A percentile compares a stretch with the other conserved stretches of the same genome.
These are phyloP conservation scores for Campoplex capitator DNA, from an alignment of 2,888 invertebrate genomes.

Conservation along the genomic window DNA sequence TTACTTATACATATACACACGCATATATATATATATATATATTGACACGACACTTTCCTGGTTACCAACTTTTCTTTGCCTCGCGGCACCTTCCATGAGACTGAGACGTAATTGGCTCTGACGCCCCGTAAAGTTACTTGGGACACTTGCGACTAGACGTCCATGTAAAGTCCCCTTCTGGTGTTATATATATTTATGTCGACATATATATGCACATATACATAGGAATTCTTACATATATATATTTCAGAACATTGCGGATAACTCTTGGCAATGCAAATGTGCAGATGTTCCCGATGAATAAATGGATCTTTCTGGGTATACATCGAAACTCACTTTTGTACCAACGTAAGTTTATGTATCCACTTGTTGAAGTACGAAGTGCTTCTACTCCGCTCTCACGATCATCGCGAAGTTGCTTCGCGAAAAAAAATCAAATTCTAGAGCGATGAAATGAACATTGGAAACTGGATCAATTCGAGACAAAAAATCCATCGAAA, in stretches of 20 bases:
- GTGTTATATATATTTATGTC: constrained; percentile 10
- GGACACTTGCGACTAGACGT: constrained; percentile 39
- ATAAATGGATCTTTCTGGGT: constrained; percentile 58
- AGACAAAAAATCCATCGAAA: not conserved
- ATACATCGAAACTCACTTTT: constrained; percentile 57
- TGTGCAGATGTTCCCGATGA: constrained; percentile 68
- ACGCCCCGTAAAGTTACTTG: constrained; percentile 49
- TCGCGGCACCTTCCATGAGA: constrained; percentile 24
- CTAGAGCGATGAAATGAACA: not conserved
- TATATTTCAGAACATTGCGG: constrained; percentile 3
- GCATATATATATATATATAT: constrained; percentile 1
- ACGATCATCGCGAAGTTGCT: constrained; percentile 20
- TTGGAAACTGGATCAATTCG: not conserved
- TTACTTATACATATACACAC: not conserved
- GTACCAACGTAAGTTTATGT: constrained; percentile 19
- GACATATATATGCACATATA: constrained; percentile 1
- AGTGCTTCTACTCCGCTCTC: constrained; percentile 5
- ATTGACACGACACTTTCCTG: constrained; percentile 8
- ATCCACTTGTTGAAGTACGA: constrained; percentile 2
- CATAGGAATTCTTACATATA: not conserved
- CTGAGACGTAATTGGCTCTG: constrained; percentile 56
- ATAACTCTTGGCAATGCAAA: constrained; percentile 59
- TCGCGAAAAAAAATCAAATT: not conserved
- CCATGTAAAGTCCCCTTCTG: constrained; percentile 14
- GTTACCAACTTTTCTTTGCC: constrained; percentile 37